Evolutionary conservation across 1,140 invertebrate genomes (phyloP), one percentile per base, ranked within the genome.

Genomic region (Microplitis mediator): DNA sequence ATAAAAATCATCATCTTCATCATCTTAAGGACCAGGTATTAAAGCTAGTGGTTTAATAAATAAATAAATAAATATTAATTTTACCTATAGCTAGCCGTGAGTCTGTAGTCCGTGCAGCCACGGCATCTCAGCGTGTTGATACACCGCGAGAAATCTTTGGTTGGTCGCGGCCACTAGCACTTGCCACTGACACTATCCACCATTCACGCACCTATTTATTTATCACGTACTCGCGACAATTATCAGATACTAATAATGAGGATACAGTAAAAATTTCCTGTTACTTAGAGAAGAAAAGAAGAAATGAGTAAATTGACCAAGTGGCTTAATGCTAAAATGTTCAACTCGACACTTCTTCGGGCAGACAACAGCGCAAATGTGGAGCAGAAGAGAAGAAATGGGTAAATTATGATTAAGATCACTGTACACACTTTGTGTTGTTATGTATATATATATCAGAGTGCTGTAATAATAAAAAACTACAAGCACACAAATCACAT

Each of bases 81-180:
- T 86, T 76, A 87, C 85, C 85, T 84, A 56, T 72, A 82, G 80
- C 84, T 86, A 85, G 81, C 84, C 84, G 83, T 81, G 78, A 80
- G 79, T 86, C 83, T 81, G 82, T 79, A 79, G 78, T 80, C 79
- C 75, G 72, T 79, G 71, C 80, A 81, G 81, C 82, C 84, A 82
- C 84, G 83, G 84, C 86, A 86, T 86, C 81, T 84, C 85, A 85
- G 78, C 82, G 82, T 82, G 82, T 82, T 77, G 78, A 75, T 79
- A 76, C 76, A 84, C 80, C 78, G 77, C 78, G 77, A 76, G 78
- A 79, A 77, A 77, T 80, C 77, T 35, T 68, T 69, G 67, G 56
- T 52, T 34, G 51, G 31, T 32, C 60, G 31, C 32, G 16, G 51
- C 51, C 73, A 62, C 39, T 68, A 61, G 69, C 74, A 77, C 75